phyloP scores from a whole-genome alignment of 2,888 invertebrate genomes.

The Caenorhabditis uteleia region DNA sequence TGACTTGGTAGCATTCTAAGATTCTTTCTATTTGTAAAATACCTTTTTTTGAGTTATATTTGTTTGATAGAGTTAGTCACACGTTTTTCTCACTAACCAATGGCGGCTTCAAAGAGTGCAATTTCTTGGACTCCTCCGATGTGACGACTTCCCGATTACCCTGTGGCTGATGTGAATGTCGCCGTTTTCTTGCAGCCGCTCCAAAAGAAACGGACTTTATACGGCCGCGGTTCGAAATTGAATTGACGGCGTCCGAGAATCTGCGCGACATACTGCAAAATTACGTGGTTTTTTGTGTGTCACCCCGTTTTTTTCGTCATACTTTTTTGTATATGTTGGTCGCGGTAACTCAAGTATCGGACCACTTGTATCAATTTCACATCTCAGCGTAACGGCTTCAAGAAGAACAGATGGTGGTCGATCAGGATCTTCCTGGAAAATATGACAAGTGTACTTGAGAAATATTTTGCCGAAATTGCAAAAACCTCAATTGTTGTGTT shows the following conservation, averaged over 20 bases:
- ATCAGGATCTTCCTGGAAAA: conserved; percentile 48
- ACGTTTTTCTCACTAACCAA: conserved; percentile 41
- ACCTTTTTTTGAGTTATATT: not conserved
- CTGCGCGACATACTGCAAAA: conserved; percentile 57
- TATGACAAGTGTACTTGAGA: conserved; percentile 1
- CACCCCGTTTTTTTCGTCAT: conserved; percentile 7
- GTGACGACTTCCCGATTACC: conserved; percentile 36
- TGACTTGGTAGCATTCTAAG: conserved; percentile 37
- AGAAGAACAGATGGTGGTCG: conserved; percentile 64
- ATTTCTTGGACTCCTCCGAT: conserved; percentile 49
- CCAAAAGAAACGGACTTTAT: conserved; percentile 58
- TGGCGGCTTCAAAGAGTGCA: conserved; percentile 55
- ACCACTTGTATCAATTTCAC: conserved; percentile 54
- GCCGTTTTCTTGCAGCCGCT: conserved; percentile 30
- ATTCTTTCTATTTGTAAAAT: not conserved
- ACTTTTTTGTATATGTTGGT: conserved; percentile 55
- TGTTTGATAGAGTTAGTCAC: no score
- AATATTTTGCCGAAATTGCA: not conserved
- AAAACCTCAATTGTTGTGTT: conserved; percentile 51
- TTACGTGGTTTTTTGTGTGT: conserved; percentile 6
- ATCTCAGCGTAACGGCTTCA: conserved; percentile 63
- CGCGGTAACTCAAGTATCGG: conserved; percentile 54
- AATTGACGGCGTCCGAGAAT: conserved; percentile 60
- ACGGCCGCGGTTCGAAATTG: conserved; percentile 37
- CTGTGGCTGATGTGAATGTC: conserved; percentile 49